Evolutionary conservation across 2,888 invertebrate genomes (phyloP), one percentile per base, ranked within the genome.

Genomic region (Lochmaea crataegi): DNA sequence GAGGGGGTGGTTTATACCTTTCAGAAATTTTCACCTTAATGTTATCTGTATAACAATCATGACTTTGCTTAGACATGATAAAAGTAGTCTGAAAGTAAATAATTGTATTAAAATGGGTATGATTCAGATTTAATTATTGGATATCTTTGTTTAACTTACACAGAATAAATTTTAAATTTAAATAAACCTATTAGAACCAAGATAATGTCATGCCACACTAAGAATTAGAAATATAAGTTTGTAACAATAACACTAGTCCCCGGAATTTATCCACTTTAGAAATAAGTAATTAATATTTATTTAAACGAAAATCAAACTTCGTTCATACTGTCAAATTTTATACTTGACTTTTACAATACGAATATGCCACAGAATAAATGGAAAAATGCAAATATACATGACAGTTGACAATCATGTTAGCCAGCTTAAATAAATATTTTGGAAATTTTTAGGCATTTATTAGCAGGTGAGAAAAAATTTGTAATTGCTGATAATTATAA

Each of bases 1-100:
- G 91, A 71, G 92, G 92, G 32, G 95, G 95, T 78, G 94, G 93
- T 85, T 94, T 94, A 85, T 94, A 96, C 82, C 92, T 93, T 87
- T 96, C 95, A 64, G 94, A 93, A 86, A 96, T 95, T 89, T 96
- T 96, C 74, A 96, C 95, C 83, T 94, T 93, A 80, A 96, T 92
- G 79, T 93, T 94, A 87, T 96, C 96, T 92, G 94, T 93, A 83
- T 90, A 93, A 83, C 91, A 79, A 64, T 78, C 78, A 74, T 83
- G 80, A 76, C 79, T 78, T 79, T 79, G 79, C 73, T 79, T 83
- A 76, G 83, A 81, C 84, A 84, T 84, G 73, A 63, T 76, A 64
- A 74, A 69, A 74, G 65, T 60, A 53, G n/a, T 64, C 71, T 67
- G 26, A 57, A 64, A 74, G 42, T 32, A 42, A 70, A 70, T 57